Base-by-base conservation (phyloP, 2,797 vertebrate genomes). In the Protonibea diacanthus region DNA sequence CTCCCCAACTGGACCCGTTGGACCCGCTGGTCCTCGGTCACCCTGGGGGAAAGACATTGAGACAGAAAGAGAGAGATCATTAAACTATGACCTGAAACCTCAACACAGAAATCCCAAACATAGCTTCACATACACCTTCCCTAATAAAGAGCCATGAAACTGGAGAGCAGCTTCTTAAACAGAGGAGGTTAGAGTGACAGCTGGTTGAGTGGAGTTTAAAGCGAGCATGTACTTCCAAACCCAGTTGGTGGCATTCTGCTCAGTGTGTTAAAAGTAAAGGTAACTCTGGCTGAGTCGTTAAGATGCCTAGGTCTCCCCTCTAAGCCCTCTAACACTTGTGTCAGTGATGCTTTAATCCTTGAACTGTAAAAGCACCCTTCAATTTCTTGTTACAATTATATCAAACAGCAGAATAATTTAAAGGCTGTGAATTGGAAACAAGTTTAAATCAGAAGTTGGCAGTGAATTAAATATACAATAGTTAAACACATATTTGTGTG, bases 1-100 rank as follows among this genome's bases (percentile, higher is more conserved):
- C 90, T 97, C 97, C 69, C 98, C 98, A 23, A 94, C 92, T 77
- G 96, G 96, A 72, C 98, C 98, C 45, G 96, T 73, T 81, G 97
- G 96, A 73, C 98, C 98, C 42, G 96, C 94, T 86, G 93, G 96
- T 82, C 98, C 98, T 78, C 98, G 93, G 9, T 98, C 97, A 61
- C 98, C 98, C 98, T 99, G 92, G 74, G 2, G 47, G 44, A 56
- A 87, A 90, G 83, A 76, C 45, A 57, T 76, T 1, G 14, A 64
- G 70, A 61, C 9, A 70, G 17, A 81, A 44, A 68, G 12, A 48
- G 33, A 86, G n/a, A 67, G n/a, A 63, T 86, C 49, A 78, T 85
- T 87, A 82, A 85, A 88, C 69, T 33, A 44, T 82, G 58, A 89
- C 74, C 76, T 76, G 18, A 76, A 86, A 77, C 65, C 59, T 66